phyloP scores from a whole-genome alignment of 2,113 vertebrate species.

The Acinonyx jubatus region DNA sequence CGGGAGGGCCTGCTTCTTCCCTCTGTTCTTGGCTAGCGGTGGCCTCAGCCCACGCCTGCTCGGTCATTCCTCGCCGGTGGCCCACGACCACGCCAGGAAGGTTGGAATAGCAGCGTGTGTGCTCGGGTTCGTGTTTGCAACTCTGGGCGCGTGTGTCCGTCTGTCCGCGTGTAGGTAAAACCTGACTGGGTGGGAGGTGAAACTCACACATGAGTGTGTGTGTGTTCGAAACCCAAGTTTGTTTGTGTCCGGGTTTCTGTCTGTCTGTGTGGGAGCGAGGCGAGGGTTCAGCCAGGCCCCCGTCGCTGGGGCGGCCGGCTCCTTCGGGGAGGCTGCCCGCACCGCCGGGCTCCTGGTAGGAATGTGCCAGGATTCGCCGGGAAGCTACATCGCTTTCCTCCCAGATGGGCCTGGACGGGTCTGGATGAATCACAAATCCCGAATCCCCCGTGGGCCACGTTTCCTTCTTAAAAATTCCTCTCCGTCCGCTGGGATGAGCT shows the following conservation, averaged over 20 bases:
- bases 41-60: background rate
- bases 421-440: background rate
- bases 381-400: background rate
- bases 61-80: background rate
- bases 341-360: background rate
- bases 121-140: background rate
- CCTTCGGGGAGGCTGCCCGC: background rate
- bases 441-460: background rate
- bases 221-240: background rate
- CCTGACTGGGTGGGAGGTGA: background rate
- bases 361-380: background rate
- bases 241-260: background rate
- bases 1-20: background rate
- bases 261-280: fast-evolving
- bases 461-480: background rate
- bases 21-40: background rate
- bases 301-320: fast-evolving
- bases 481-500: background rate
- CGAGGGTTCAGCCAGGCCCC: background rate
- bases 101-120: background rate
- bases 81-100: fast-evolving
- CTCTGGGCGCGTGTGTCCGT: background rate
- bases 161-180: background rate
- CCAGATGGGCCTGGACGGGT: background rate
- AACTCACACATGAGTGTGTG: background rate